Evolutionary conservation across 2,888 invertebrate genomes (phyloP), one percentile per base, ranked within the genome.

Genomic region (Melanostoma mellinum): DNA sequence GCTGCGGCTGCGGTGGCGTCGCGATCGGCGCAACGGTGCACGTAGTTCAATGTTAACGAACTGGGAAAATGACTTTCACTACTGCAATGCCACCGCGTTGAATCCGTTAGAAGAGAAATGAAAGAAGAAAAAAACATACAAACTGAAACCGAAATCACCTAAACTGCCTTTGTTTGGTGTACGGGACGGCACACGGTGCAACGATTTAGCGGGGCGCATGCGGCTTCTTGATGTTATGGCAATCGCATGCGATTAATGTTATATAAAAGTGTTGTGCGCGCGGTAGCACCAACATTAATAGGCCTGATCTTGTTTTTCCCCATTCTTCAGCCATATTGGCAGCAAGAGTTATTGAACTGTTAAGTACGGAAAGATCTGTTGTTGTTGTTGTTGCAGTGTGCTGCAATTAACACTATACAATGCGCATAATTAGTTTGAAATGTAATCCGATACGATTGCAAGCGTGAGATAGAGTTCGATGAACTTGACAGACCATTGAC

Each of bases 21-120:
- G 65, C 40, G 36, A 36, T 74, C 65, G 63, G 35, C 36, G 67
- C 69, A 81, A 46, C 79, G 60, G 71, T 50, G 84, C 79, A 84
- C 84, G 79, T 84, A 84, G 84, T 84, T 84, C 84, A 84, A 84
- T 84, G 84, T 84, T 84, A 84, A 84, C 74, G 84, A 84, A 84
- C 84, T 84, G 75, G 84, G 79, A 75, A 84, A 84, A 84, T 84
- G 60, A 84, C 84, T 84, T 84, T 84, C 84, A 84, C 84, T 84
- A 44, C 74, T 79, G 46, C 71, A 69, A 67, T 72, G 56, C 78
- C 56, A 68, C 71, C 50, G 68, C 65, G 6, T 35, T 35, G 40
- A 60, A 68, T 76, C 72, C 69, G 68, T 48, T 65, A 44, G 53
- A 56, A 55, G 9, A 78, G 69, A 84, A 84, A 84, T 84, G 84